These are phyloP conservation scores for Paralvinella palmiformis DNA, from an alignment of 1,140 invertebrate species.

Conservation along the genomic window DNA sequence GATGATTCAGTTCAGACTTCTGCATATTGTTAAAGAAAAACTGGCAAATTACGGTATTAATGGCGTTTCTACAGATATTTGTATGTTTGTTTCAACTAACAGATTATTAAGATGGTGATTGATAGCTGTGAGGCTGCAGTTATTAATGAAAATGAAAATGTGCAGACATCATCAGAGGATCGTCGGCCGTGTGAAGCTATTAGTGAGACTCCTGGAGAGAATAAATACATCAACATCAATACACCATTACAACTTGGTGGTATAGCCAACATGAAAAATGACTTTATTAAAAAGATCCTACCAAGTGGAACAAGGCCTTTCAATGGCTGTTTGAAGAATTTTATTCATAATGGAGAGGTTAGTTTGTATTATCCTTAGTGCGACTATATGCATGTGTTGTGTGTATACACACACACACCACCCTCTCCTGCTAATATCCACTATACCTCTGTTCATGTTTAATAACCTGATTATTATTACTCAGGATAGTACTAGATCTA, in stretches of 20 bases:
- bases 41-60: too few relatives aligned
- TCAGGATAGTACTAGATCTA: neutral
- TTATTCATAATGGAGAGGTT: conserved; percentile 89
- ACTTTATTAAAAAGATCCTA: conserved; percentile 70
- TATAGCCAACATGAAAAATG: conserved; percentile 72
- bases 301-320: conserved; percentile 66
- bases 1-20: too few relatives aligned
- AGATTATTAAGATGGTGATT: conserved; percentile 74
- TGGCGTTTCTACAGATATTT: too few relatives aligned
- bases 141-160: conserved; percentile 60
- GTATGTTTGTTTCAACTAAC: too few relatives aligned
- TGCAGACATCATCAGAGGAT: conserved; percentile 62
- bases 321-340: conserved; percentile 89
- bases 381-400: too few relatives aligned
- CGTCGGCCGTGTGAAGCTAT: conserved; percentile 79
- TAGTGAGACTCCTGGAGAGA: conserved; percentile 85
- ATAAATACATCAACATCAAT: conserved; percentile 94
- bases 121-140: conserved; percentile 84
- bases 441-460: too few relatives aligned
- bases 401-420: too few relatives aligned
- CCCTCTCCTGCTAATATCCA: too few relatives aligned
- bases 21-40: too few relatives aligned
- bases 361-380: conserved; percentile 12
- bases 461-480: too few relatives aligned
- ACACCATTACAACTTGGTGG: conserved; percentile 90